Percentiles rank a stretch among this genome's conserved stretches.
phyloP scores from a whole-genome alignment of 1,140 invertebrate genomes.

The Drosophila bipectinata region DNA sequence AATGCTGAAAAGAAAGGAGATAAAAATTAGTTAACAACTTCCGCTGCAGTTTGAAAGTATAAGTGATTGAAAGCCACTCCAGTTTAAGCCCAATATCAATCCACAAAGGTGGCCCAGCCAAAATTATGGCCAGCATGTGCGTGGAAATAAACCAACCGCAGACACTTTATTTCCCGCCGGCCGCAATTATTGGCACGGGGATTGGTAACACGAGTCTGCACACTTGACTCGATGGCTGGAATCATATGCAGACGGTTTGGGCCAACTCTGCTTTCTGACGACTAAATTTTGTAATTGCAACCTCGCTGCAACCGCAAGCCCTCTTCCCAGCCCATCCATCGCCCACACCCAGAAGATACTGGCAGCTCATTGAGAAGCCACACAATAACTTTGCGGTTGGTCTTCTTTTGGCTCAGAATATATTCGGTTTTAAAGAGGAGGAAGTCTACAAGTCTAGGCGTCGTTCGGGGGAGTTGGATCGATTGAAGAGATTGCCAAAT shows the following conservation, averaged over 20 bases:
- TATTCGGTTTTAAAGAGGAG: slow-evolving; percentile 29
- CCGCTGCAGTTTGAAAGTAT: slow-evolving; percentile 10
- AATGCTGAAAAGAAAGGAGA: slow-evolving; percentile 33
- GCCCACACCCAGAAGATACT: slow-evolving; percentile 22
- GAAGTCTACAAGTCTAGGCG: slow-evolving; percentile 26
- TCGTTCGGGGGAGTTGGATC: slow-evolving; percentile 43
- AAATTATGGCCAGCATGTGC: slow-evolving; percentile 30
- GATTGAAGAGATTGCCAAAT: slow-evolving; percentile 47
- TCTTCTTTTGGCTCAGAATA: slow-evolving; percentile 35
- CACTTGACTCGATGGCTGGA: slow-evolving; percentile 29
- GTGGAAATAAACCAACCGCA: slow-evolving; percentile 55
- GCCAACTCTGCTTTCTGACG: slow-evolving; percentile 17
- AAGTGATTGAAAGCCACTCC: slow-evolving; percentile 1
- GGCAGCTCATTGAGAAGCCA: slow-evolving; percentile 53
- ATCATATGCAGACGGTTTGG: slow-evolving; percentile 38
- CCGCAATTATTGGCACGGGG: slow-evolving; percentile 63
- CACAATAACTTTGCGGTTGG: slow-evolving; percentile 68
- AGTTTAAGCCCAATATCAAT: slow-evolving; percentile 23
- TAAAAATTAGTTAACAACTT: neutral
- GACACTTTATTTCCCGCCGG: slow-evolving; percentile 42
- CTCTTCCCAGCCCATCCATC: neutral
- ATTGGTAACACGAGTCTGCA: slow-evolving; percentile 57
- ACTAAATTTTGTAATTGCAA: slow-evolving; percentile 41
- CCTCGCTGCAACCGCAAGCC: slow-evolving; percentile 29
- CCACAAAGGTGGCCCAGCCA: slow-evolving; percentile 18